These are phyloP conservation scores for Netelia fuscicornis DNA, from an alignment of 2,888 invertebrate species.

Conservation along the genomic window DNA sequence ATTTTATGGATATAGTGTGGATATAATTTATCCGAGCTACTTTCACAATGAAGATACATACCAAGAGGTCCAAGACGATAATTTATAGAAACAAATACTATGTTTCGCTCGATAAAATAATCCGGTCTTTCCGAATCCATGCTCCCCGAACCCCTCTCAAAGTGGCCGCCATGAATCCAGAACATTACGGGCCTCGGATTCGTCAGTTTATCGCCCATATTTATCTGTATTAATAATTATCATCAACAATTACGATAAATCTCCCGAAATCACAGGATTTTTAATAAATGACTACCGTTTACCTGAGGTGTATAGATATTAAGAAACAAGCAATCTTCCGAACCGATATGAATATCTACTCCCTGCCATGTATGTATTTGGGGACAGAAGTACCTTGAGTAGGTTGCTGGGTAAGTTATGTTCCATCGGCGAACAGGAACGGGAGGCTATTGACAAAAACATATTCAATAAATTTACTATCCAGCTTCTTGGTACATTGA, in stretches of 20 bases:
- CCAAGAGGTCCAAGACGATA: slow-evolving; percentile 40
- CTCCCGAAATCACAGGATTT: too few species aligned
- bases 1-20: background rate
- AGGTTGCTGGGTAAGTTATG: slow-evolving; percentile 15
- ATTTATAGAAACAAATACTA: slow-evolving; percentile 26
- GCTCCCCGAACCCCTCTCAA: background rate
- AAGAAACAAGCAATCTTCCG: slow-evolving; percentile 38
- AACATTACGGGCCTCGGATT: background rate
- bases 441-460: slow-evolving; percentile 17
- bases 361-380: background rate
- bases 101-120: slow-evolving; percentile 30
- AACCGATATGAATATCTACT: background rate
- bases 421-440: slow-evolving; percentile 31
- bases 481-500: too few species aligned
- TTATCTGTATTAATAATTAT: background rate
- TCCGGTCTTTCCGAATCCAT: background rate
- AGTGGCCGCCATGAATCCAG: background rate
- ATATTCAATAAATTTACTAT: too few species aligned
- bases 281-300: background rate
- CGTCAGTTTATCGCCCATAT: background rate
- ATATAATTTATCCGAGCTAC: background rate
- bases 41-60: background rate
- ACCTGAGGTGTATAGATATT: slow-evolving; percentile 30
- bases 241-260: too few species aligned
- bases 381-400: background rate